Evolutionary conservation across 2,113 vertebrate species (phyloP), one percentile per base, ranked within the genome.

Genomic region (Emydura subglobosa): DNA sequence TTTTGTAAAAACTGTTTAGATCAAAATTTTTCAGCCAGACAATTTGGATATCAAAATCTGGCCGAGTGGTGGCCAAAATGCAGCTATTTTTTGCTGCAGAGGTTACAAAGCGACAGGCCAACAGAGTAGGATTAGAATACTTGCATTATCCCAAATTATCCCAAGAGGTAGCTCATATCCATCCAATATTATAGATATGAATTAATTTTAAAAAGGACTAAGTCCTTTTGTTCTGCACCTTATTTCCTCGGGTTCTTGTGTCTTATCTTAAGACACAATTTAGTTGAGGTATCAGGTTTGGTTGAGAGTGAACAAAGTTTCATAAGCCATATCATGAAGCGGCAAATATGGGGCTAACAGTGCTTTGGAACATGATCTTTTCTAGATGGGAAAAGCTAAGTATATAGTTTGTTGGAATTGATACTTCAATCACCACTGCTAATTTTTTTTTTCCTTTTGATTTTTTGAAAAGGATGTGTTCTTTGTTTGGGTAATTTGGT

Each of bases 311-410:
- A 90, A 88, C 31, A 91, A 8, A 89, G 53, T 68, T 76, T 92
- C 92, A 82, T 54, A 82, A 96, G 42, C 50, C 81, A 2, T 25
- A 87, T 79, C 82, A 92, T 57, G 79, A 92, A 76, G 72, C 10
- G 92, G 47, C 27, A 93, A 94, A 55, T 24, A 42, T 54, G 89
- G 76, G 74, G 78, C 42, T 85, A 42, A 16, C 47, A n/a, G 55
- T 39, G 25, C 53, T 88, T 91, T 74, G 61, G 74, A 96, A 65
- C 49, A 79, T 90, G 90, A 95, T 61, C 82, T 90, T 80, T 89
- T n/a, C 84, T 31, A 80, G 76, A 22, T 6, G 80, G 53, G 27
- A 85, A 87, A 39, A 61, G 80, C 93, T 91, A 81, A 81, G 87
- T 83, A 78, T 27, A 47, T 82, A 88, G 59, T 87, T 88, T 85